phyloP scores from a whole-genome alignment of 2,888 invertebrate genomes.

The Lacanobia oleracea region DNA sequence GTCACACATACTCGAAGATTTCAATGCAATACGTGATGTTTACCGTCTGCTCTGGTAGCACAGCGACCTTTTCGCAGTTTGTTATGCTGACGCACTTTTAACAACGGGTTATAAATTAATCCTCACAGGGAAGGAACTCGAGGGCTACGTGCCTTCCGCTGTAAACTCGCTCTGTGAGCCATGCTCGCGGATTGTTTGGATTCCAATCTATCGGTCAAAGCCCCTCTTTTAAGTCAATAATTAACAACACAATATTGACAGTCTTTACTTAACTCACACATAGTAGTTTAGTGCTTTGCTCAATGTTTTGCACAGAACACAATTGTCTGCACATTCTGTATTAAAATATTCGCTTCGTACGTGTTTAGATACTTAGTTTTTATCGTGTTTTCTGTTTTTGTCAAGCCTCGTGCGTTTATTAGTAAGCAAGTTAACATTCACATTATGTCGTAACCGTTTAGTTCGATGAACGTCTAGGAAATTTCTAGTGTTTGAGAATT shows the following conservation, averaged over 20 bases:
- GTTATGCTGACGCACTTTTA: constrained; percentile 45
- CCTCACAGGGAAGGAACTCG: constrained; percentile 71
- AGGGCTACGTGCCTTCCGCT: constrained; percentile 84
- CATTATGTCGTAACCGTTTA: constrained; percentile 29
- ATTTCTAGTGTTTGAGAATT: constrained; percentile 14
- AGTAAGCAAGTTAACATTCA: constrained; percentile 27
- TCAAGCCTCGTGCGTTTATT: constrained; percentile 34
- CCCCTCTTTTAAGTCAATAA: constrained; percentile 61
- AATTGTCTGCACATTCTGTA: constrained; percentile 34
- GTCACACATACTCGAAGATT: background rate
- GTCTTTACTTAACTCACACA: constrained; percentile 42
- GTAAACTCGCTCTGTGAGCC: constrained; percentile 72
- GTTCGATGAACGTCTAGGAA: constrained; percentile 52
- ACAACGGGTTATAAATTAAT: constrained; percentile 63
- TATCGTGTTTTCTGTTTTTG: constrained; percentile 47
- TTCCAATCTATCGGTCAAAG: constrained; percentile 71
- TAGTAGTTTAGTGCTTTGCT: constrained; percentile 35
- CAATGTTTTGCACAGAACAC: constrained; percentile 31
- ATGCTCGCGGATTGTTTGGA: constrained; percentile 77
- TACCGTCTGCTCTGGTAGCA: constrained; percentile 11
- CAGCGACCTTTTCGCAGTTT: constrained; percentile 39
- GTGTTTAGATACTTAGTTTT: constrained; percentile 42
- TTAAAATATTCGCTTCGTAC: constrained; percentile 42
- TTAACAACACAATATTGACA: constrained; percentile 53
- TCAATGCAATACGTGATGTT: constrained; percentile 38